A percentile compares a stretch with the other conserved stretches of the same genome.
Evolutionary conservation across 2,797 vertebrate genomes (phyloP).

Genomic region (Monodelphis domestica): DNA sequence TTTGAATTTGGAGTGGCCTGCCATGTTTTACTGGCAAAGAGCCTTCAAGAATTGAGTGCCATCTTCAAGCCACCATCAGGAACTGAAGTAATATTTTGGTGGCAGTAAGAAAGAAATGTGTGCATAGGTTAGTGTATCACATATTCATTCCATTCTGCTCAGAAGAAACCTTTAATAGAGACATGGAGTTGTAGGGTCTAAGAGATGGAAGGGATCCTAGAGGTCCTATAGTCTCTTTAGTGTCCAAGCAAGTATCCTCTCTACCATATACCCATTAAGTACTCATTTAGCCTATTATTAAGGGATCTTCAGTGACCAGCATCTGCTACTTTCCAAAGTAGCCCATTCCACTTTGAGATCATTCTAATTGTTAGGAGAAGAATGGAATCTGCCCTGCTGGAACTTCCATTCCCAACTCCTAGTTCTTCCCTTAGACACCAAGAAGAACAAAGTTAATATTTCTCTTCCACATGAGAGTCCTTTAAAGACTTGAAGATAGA

Average conservation of each 20-base stretch:
- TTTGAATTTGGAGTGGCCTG: not conserved
- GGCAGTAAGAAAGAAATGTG: not conserved
- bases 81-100: not conserved
- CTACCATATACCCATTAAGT: not conserved
- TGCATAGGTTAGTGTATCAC: not conserved
- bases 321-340: not conserved
- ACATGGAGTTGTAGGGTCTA: not conserved
- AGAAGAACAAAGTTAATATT: not conserved
- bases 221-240: not conserved
- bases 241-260: not conserved
- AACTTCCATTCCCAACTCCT: not conserved
- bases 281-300: not conserved
- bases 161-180: not conserved
- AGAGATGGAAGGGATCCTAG: not conserved
- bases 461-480: not conserved
- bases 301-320: not conserved
- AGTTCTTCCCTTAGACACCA: not conserved
- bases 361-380: not conserved
- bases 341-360: not conserved
- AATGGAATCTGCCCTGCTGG: not conserved
- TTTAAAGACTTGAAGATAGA: not conserved
- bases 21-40: not conserved
- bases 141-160: not conserved
- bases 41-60: not conserved
- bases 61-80: not conserved